A percentile compares a stretch with the other conserved stretches of the same genome.
These are phyloP conservation scores for Dione vanillae DNA, from an alignment of 2,888 invertebrate species.

Conservation along the genomic window DNA sequence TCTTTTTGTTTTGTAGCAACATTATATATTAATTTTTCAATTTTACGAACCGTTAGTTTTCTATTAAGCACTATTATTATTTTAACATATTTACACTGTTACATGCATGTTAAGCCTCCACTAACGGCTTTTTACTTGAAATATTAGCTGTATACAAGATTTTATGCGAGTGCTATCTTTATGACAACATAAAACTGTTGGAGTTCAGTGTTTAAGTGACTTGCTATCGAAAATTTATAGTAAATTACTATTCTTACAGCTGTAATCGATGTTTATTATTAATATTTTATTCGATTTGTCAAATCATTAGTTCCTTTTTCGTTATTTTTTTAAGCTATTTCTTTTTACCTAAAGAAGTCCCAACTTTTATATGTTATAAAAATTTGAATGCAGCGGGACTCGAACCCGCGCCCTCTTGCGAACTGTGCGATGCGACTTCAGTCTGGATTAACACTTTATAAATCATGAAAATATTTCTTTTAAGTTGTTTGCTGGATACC, in stretches of 20 bases:
- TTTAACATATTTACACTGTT: background rate
- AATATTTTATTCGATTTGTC: background rate
- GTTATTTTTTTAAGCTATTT: too few species aligned
- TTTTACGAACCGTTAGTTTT: background rate
- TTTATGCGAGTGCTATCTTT: conserved; percentile 15
- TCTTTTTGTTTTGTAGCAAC: background rate
- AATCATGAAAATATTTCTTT: too few species aligned
- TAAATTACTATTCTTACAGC: conserved; percentile 12
- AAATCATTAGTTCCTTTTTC: too few species aligned
- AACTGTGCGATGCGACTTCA: too few species aligned
- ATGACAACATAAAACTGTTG: conserved; percentile 11
- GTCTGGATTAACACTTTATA: too few species aligned
- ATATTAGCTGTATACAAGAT: conserved; percentile 1
- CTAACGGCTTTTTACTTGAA: conserved; percentile 19
- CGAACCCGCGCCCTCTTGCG: too few species aligned
- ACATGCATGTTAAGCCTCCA: background rate
- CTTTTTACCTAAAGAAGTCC: too few species aligned
- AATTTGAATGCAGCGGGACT: too few species aligned
- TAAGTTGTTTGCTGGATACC: too few species aligned
- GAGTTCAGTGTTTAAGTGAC: conserved; percentile 18
- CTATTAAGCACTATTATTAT: background rate
- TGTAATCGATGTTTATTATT: background rate
- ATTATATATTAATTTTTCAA: background rate
- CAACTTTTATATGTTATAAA: too few species aligned
- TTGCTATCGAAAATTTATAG: conserved; percentile 19